Percentiles rank a stretch among this genome's conserved stretches.
Conservation (phyloP, 1,140 invertebrate species). For the Diachasmimorpha longicaudata region DNA sequence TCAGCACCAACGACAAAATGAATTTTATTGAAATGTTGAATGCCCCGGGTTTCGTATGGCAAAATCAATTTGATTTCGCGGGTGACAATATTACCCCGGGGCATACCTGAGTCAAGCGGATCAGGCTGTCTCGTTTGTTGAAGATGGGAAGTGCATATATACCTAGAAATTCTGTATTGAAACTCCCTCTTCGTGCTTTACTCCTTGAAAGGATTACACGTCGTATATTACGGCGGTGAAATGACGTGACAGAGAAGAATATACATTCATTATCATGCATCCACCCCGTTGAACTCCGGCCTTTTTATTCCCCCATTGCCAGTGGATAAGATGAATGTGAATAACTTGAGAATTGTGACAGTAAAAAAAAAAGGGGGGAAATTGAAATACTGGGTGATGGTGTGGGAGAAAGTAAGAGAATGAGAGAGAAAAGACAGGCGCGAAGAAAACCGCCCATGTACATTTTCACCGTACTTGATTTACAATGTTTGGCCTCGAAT, state of each 20-base stretch:
- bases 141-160: not conserved
- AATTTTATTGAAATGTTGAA: slow-evolving; percentile 29
- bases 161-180: not conserved
- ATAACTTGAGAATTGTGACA: not conserved
- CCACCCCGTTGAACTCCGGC: not conserved
- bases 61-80: slow-evolving; percentile 23
- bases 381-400: not conserved
- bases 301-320: not conserved
- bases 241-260: not conserved
- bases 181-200: not conserved
- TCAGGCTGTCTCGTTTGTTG: not conserved
- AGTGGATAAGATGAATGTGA: not conserved
- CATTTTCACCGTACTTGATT: slow-evolving; percentile 43
- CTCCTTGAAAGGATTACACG: not conserved
- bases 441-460: slow-evolving; percentile 18
- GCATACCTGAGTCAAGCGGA: not conserved
- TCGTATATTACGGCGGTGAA: not conserved
- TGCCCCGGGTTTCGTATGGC: slow-evolving; percentile 9
- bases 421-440: not conserved
- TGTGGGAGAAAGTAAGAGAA: too few species aligned
- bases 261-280: not conserved
- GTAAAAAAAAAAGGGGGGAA: not conserved
- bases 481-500: slow-evolving; percentile 52
- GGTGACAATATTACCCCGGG: not conserved
- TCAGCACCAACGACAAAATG: not conserved